Conservation (phyloP, 2,113 vertebrate genomes). For the Taxidea taxus region DNA sequence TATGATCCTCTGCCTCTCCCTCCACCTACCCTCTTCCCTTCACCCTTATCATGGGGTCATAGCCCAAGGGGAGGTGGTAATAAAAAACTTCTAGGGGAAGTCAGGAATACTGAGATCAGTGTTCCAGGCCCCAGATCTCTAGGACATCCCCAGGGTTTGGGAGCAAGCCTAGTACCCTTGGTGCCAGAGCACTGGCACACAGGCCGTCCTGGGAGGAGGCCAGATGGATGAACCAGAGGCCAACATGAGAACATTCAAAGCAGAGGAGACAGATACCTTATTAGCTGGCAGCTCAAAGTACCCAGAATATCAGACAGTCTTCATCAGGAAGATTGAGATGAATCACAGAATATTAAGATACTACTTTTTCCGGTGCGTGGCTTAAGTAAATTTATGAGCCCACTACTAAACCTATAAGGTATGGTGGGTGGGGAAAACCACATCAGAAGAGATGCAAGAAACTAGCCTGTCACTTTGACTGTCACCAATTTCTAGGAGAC, state of each 20-base stretch:
- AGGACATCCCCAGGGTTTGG: background rate
- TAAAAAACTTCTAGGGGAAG: background rate
- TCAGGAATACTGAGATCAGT: background rate
- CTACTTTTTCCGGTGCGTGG: background rate
- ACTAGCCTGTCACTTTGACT: background rate
- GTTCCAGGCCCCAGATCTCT: background rate
- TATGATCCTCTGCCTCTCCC: fast-evolving
- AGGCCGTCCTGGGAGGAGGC: background rate
- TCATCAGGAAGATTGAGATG: background rate
- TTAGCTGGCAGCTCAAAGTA: background rate
- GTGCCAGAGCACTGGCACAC: too few species aligned
- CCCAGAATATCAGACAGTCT: background rate
- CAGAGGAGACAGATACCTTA: background rate
- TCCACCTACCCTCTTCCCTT: fast-evolving
- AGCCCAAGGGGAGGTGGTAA: too few species aligned
- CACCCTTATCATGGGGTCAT: background rate
- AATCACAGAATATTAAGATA: background rate
- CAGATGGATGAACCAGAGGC: background rate
- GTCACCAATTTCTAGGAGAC: background rate
- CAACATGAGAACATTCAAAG: background rate
- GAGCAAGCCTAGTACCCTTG: background rate
- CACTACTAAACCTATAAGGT: background rate
- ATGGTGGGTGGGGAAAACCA: background rate
- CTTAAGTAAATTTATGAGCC: background rate
- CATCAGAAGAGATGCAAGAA: background rate